These are phyloP conservation scores for Actinostola sp. DNA, from an alignment of 92 coral and sea anemone species.

Conservation along the genomic window DNA sequence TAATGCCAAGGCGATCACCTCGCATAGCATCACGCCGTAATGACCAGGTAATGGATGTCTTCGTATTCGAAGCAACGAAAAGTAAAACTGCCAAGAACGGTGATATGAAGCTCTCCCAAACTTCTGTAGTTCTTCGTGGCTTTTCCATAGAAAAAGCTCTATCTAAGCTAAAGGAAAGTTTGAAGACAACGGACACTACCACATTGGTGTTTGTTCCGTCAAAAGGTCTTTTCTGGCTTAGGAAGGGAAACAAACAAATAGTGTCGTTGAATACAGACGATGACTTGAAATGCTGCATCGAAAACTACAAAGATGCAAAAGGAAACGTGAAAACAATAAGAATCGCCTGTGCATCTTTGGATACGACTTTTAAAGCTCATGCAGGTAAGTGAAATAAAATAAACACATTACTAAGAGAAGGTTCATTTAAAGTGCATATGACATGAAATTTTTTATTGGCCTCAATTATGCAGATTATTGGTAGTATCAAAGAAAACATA, in stretches of 20 bases:
- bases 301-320: slow-evolving; percentile 14
- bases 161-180: not conserved
- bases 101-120: slow-evolving; percentile 8
- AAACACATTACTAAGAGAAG: too few species aligned
- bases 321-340: not conserved
- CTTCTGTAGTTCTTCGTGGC: slow-evolving; percentile 7
- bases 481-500: too few species aligned
- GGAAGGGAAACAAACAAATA: slow-evolving; percentile 19
- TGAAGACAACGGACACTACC: not conserved
- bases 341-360: slow-evolving; percentile 15
- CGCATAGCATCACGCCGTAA: not conserved
- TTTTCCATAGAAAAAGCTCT: not conserved
- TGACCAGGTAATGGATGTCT: not conserved
- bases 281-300: slow-evolving; percentile 1
- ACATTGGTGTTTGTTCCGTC: slow-evolving; percentile 15
- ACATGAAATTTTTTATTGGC: too few species aligned
- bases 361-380: not conserved
- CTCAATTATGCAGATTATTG: too few species aligned
- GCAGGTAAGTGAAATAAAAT: not conserved
- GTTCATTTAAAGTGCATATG: too few species aligned
- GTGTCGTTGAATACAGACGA: not conserved
- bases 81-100: not conserved
- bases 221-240: slow-evolving; percentile 9
- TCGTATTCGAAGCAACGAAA: not conserved
- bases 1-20: slow-evolving; percentile 17